Conservation (phyloP, 1,140 invertebrate genomes). For the Microplitis mediator region DNA sequence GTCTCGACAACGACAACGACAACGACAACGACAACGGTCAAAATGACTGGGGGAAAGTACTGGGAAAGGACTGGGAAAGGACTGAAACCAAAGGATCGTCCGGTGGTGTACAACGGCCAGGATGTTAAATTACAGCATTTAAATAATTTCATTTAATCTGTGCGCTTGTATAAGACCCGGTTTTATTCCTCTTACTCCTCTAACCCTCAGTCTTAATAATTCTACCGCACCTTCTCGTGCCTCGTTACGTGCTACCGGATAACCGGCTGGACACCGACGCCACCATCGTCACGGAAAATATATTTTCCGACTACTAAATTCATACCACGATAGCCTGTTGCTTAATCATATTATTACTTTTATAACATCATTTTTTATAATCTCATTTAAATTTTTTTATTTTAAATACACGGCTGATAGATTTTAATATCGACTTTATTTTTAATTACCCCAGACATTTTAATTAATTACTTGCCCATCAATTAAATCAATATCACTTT, state of each 20-base stretch:
- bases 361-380: neutral
- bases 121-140: slow-evolving; percentile 55
- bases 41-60: too few relatives aligned
- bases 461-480: too few relatives aligned
- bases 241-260: slow-evolving; percentile 26
- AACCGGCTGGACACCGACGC: slow-evolving; percentile 14
- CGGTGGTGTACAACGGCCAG: slow-evolving; percentile 36
- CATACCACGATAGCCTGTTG: slow-evolving; percentile 6
- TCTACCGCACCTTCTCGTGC: slow-evolving; percentile 7
- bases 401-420: too few relatives aligned
- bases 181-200: slow-evolving; percentile 1
- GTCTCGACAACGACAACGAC: neutral
- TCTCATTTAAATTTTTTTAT: neutral
- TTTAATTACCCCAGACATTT: too few relatives aligned
- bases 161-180: neutral
- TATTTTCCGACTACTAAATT: slow-evolving; percentile 26
- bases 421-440: too few relatives aligned
- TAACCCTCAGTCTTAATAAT: slow-evolving; percentile 22
- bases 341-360: neutral
- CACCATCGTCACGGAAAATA: neutral
- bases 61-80: too few relatives aligned
- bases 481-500: too few relatives aligned
- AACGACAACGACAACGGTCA: neutral
- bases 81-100: slow-evolving; percentile 31
- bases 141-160: slow-evolving; percentile 56